Conservation (phyloP, 2,888 invertebrate genomes). For the Pseudolycoriella hygida region DNA sequence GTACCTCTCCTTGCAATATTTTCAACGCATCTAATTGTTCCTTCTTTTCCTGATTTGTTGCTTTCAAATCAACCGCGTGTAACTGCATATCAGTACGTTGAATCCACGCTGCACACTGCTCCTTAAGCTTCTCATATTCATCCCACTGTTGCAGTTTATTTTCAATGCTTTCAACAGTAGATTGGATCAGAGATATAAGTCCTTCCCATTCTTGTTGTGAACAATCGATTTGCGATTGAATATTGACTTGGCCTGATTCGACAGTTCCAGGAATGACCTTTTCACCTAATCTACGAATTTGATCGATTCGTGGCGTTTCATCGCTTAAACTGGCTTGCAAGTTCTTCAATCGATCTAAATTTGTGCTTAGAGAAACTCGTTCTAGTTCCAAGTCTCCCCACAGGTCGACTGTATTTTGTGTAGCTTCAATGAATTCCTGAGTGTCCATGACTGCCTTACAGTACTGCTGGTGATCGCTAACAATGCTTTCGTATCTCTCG, state of each 20-base stretch:
- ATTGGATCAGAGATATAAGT: slow-evolving; percentile 53
- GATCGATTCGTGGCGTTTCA: slow-evolving; percentile 67
- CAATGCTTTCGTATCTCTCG: slow-evolving; percentile 72
- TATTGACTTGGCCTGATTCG: slow-evolving; percentile 64
- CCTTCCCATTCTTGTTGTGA: slow-evolving; percentile 86
- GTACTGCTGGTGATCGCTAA: slow-evolving; percentile 76
- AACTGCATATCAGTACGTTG: slow-evolving; percentile 73
- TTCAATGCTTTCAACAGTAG: slow-evolving; percentile 63
- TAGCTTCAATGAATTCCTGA: slow-evolving; percentile 74
- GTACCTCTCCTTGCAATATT: slow-evolving; percentile 67
- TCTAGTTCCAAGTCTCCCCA: slow-evolving; percentile 76
- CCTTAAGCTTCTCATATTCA: slow-evolving; percentile 75
- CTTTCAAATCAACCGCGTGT: slow-evolving; percentile 73
- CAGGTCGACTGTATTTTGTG: slow-evolving; percentile 58
- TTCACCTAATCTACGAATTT: slow-evolving; percentile 67
- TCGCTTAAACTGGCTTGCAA: slow-evolving; percentile 63
- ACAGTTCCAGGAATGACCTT: slow-evolving; percentile 78
- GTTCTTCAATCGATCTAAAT: slow-evolving; percentile 69
- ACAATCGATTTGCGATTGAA: slow-evolving; percentile 72
- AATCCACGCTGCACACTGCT: slow-evolving; percentile 73
- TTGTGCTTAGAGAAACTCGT: slow-evolving; percentile 67
- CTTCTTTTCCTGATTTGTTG: slow-evolving; percentile 66
- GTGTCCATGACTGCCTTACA: slow-evolving; percentile 72
- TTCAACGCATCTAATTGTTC: slow-evolving; percentile 65
- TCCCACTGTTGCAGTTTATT: slow-evolving; percentile 78